phyloP scores from a whole-genome alignment of 2,888 invertebrate genomes.

The Tricholauxania praeusta region DNA sequence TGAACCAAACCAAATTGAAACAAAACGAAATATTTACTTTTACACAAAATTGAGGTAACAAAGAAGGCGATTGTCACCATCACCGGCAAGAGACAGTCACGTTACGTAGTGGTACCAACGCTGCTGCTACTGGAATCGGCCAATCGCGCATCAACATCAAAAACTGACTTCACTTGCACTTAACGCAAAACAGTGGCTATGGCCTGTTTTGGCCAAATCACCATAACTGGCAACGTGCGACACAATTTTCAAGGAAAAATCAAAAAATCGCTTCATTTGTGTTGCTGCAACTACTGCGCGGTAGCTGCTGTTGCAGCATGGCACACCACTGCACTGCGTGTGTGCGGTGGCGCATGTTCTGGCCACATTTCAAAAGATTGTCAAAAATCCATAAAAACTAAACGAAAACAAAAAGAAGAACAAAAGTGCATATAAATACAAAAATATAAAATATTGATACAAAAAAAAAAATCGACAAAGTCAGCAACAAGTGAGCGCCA shows the following conservation, averaged over 20 bases:
- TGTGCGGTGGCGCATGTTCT: conserved; percentile 1
- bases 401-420: not conserved
- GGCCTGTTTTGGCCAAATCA: conserved; percentile 27
- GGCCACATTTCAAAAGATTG: conserved; percentile 31
- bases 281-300: not conserved
- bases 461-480: not conserved
- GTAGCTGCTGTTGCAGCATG: not conserved
- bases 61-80: conserved; percentile 23
- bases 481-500: not conserved
- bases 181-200: not conserved
- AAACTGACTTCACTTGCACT: too few relatives aligned
- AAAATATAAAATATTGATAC: not conserved
- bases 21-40: not conserved
- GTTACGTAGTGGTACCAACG: conserved; percentile 6
- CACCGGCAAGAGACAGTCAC: not conserved
- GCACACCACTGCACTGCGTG: not conserved
- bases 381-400: conserved; percentile 25
- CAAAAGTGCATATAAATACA: not conserved
- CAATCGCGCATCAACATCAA: conserved; percentile 16
- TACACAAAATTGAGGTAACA: not conserved
- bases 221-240: conserved; percentile 33
- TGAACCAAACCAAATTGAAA: not conserved
- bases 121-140: conserved; percentile 2
- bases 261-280: conserved; percentile 11
- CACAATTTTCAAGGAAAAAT: conserved; percentile 35